Evolutionary conservation across 2,797 vertebrate genomes (phyloP), one percentile per base, ranked within the genome.

Genomic region (Cynodonichthys magdalenae): DNA sequence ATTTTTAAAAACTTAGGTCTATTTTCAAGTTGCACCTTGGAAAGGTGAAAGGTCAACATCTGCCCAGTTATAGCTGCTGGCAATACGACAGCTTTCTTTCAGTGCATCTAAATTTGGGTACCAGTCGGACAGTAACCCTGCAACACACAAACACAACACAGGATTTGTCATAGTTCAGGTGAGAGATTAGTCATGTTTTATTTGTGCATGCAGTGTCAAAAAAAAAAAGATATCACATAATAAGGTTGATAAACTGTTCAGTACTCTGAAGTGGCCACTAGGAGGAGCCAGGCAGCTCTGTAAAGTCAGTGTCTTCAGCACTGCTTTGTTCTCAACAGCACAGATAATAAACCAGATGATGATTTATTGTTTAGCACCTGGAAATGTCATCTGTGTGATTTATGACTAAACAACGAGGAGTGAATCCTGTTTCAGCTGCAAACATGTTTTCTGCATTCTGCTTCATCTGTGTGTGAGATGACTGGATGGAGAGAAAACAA

Each of bases 31-130:
- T 59, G 68, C 62, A 96, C 96, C 96, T 95, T 97, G 95, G 73
- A 95, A 97, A 84, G 96, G 96, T 81, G 95, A 96, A 84, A 97
- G 95, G 85, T 97, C 96, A 75, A 97, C 96, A 75, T 96, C 95
- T 61, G 95, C 94, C 96, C 96, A 97, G 92, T 97, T 97, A 89
- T 95, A 95, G 93, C 95, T 96, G 92, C 94, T 96, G 79, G 96
- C 96, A 78, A 96, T 96, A 72, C 96, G 95, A 92, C 95, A 97
- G 92, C 95, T 97, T 93, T 96, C 95, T 90, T 96, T 96, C 84
- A 97, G 93, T 87, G 95, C 94, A 86, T 97, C 96, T 85, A 97
- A 91, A 87, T 95, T 96, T 68, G 95, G 94, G 92, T 95, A 96
- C 95, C 95, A 96, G 90, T 96, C 95, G 72, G 90, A 92, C 67